A percentile compares a stretch with the other conserved stretches of the same genome.
Conservation (phyloP, 2,113 vertebrate species). For the Daphoenositta chrysoptera region DNA sequence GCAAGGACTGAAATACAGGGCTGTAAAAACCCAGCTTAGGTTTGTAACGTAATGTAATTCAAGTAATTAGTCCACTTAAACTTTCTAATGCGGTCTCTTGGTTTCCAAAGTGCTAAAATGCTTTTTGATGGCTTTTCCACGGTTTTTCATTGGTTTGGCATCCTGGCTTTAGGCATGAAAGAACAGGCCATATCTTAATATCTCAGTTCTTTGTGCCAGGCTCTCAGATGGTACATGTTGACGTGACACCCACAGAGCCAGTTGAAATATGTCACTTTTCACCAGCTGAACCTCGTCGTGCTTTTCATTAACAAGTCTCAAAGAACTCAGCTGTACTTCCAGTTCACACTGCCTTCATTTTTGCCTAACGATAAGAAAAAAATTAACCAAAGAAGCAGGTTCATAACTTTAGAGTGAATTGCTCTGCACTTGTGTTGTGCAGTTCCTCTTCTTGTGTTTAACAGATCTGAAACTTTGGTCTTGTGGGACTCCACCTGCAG, state of each 20-base stretch:
- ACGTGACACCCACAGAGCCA: rapidly evolving
- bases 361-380: background rate
- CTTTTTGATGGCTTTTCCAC: background rate
- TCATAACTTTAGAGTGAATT: background rate
- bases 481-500: background rate
- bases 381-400: background rate
- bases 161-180: background rate
- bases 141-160: background rate
- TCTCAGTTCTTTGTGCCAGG: background rate
- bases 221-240: background rate
- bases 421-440: background rate
- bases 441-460: background rate
- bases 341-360: background rate
- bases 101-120: slow-evolving; percentile 39
- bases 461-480: background rate
- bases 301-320: background rate
- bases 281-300: background rate
- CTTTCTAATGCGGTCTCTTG: slow-evolving; percentile 41
- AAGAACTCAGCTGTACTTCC: background rate
- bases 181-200: background rate
- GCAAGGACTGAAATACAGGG: slow-evolving; percentile 61
- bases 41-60: slow-evolving; percentile 41
- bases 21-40: slow-evolving; percentile 52
- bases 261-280: background rate
- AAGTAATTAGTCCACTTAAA: slow-evolving; percentile 70